Base-by-base conservation (phyloP, 2,113 vertebrate species). In the Fulica atra region DNA sequence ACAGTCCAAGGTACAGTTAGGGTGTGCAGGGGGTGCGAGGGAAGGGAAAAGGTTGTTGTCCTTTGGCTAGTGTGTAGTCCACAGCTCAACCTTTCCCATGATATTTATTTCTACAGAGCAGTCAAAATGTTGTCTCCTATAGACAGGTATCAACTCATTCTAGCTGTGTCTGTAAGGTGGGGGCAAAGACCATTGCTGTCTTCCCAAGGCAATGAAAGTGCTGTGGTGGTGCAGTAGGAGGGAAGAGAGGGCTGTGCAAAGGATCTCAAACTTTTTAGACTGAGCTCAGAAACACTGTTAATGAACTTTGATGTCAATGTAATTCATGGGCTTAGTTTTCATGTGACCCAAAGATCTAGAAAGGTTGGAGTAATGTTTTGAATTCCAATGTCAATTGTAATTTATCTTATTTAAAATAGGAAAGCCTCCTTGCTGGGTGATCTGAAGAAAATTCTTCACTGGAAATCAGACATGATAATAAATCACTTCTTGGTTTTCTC, bases 321-420 rank as follows among this genome's bases (percentile, higher is more conserved):
- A 94, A 96, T 86, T 94, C 85, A 97, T 92, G 69, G 35, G 13
- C 26, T 88, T 77, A 53, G 33, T 78, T 90, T 84, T 69, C 78
- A 10, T 76, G 83, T 60, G 60, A 86, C 92, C 72, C 79, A 90
- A 92, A 84, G 48, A 91, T 74, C 60, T 65, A 57, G 86, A 86
- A 86, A 95, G 80, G 76, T 61, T 96, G 80, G 48, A 95, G 72
- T 42, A 95, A 90, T 96, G 92, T 96, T 97, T 95, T 96, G 95
- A 96, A 97, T 94, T 94, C 82, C 65, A 74, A 84, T 65, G 74
- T 90, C 90, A 96, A 74, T 93, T 94, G 48, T 78, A 96, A 95
- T 97, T 97, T 91, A 90, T 95, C 90, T 91, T 96, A 78, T 86
- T 92, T 97, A 81, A 96, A 96, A 79, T 11, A 83, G 61, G 72